These are phyloP conservation scores for Charadrius vociferus DNA, from an alignment of 2,113 vertebrate genomes.

Conservation along the genomic window DNA sequence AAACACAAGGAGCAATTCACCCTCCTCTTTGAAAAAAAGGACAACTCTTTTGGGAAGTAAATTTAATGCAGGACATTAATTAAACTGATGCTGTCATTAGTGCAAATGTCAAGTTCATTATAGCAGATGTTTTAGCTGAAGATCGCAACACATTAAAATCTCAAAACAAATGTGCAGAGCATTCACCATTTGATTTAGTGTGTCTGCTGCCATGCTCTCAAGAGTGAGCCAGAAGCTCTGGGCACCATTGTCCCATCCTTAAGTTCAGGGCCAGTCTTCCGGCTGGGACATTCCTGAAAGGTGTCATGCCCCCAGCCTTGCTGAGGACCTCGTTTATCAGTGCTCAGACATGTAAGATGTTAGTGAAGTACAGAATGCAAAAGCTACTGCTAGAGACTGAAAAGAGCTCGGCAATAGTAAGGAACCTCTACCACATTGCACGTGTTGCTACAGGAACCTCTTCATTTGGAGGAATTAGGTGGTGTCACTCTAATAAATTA, in stretches of 20 bases:
- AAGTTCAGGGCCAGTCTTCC: not conserved
- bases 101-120: slow-evolving; percentile 76
- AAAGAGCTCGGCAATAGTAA: not conserved
- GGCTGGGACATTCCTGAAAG: not conserved
- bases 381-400: not conserved
- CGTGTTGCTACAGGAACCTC: not conserved
- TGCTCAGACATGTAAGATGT: not conserved
- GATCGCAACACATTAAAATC: slow-evolving; percentile 58
- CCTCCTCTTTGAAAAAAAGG: slow-evolving; percentile 18
- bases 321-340: not conserved
- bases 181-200: slow-evolving; percentile 43
- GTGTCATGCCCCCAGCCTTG: not conserved
- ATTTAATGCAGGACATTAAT: slow-evolving; percentile 73
- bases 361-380: not conserved
- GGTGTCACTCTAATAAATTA: not conserved
- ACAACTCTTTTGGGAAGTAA: slow-evolving; percentile 42
- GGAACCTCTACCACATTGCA: not conserved
- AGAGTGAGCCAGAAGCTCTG: not conserved
- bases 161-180: slow-evolving; percentile 35
- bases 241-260: not conserved
- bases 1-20: not conserved
- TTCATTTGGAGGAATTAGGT: not conserved
- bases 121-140: slow-evolving; percentile 67
- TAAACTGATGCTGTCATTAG: slow-evolving; percentile 67
- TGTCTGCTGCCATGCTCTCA: not conserved